Conservation (phyloP, 1,140 invertebrate genomes). For the Ostrea edulis region DNA sequence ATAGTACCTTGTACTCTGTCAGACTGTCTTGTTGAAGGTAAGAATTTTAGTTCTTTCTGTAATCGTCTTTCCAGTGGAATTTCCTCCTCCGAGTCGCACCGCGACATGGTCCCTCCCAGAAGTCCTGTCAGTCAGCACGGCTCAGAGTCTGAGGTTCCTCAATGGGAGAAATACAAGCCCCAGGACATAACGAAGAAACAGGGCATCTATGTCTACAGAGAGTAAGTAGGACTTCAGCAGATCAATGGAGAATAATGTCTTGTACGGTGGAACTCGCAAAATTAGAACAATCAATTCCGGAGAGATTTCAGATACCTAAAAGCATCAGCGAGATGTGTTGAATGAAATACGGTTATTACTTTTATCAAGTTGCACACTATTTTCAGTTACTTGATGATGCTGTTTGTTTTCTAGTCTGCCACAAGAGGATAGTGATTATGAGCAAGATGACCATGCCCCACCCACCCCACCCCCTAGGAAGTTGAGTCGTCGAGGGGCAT, state of each 20-base stretch:
- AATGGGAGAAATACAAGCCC: slow-evolving; percentile 61
- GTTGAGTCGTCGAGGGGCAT: slow-evolving; percentile 70
- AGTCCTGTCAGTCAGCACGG: slow-evolving; percentile 39
- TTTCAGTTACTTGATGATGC: background rate
- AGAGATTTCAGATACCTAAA: too few species aligned
- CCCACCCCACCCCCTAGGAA: slow-evolving; percentile 73
- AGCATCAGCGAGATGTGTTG: too few species aligned
- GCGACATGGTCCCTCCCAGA: slow-evolving; percentile 59
- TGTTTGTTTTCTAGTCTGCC: slow-evolving; percentile 71
- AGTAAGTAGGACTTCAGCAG: slow-evolving; percentile 67
- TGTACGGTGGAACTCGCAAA: too few species aligned
- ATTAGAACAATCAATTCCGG: too few species aligned
- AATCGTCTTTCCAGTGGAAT: slow-evolving; percentile 48
- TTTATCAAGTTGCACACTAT: background rate
- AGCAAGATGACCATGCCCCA: slow-evolving; percentile 74
- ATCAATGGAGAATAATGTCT: too few species aligned
- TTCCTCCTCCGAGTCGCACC: slow-evolving; percentile 57
- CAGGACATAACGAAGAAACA: slow-evolving; percentile 66
- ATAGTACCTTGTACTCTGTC: background rate
- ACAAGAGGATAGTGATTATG: slow-evolving; percentile 78
- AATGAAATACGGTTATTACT: too few species aligned
- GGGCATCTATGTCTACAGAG: slow-evolving; percentile 77
- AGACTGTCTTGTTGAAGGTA: background rate
- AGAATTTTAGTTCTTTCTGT: background rate
- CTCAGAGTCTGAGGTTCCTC: slow-evolving; percentile 60